Evolutionary conservation across 2,113 vertebrate genomes (phyloP).

Genomic region (Campylomormyrus numenius): DNA sequence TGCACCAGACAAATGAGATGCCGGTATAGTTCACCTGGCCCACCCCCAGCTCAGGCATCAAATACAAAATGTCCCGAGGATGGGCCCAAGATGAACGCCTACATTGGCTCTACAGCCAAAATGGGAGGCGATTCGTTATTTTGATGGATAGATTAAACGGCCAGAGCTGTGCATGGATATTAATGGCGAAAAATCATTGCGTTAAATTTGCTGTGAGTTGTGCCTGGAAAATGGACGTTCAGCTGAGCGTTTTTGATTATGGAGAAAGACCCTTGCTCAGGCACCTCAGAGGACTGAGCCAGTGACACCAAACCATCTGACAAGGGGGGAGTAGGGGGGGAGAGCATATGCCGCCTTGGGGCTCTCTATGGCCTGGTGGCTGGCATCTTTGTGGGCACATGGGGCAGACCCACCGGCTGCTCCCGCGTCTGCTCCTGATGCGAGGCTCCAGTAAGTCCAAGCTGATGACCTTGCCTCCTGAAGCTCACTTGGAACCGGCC

Average conservation of each 20-base stretch:
- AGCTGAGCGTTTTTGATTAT: background rate
- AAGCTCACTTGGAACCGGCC: background rate
- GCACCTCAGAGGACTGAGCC: background rate
- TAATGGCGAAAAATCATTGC: background rate
- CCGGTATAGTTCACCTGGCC: background rate
- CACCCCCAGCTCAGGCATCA: background rate
- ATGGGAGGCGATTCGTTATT: background rate
- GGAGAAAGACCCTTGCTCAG: background rate
- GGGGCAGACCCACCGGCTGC: conserved; percentile 8
- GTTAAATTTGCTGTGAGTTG: background rate
- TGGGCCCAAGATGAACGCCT: conserved; percentile 9
- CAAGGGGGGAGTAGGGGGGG: background rate
- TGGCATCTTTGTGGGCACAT: conserved; percentile 7
- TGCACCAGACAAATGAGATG: background rate
- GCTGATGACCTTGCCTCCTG: conserved; percentile 5
- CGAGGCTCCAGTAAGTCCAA: conserved; percentile 2
- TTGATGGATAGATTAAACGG: background rate
- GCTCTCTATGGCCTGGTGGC: conserved; percentile 9
- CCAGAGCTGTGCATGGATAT: background rate
- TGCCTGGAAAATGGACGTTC: background rate
- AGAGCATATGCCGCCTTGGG: conserved; percentile 10
- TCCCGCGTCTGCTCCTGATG: conserved; percentile 7
- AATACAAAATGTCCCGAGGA: background rate
- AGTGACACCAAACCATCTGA: conserved; percentile 1
- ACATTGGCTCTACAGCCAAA: background rate